These are phyloP conservation scores for Micropoecilia bifurca DNA, from an alignment of 2,797 vertebrate species.

Conservation along the genomic window DNA sequence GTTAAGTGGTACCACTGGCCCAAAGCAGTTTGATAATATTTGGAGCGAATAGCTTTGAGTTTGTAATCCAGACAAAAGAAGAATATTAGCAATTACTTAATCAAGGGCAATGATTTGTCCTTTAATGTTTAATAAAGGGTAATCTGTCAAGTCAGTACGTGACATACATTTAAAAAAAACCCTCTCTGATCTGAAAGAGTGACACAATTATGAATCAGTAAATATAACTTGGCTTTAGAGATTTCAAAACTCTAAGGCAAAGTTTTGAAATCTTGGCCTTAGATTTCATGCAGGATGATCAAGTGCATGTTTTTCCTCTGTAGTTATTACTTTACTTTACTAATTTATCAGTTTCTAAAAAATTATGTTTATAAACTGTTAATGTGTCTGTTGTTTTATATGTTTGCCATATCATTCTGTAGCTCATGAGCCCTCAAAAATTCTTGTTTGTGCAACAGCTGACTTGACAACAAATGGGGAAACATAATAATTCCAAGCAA, in stretches of 20 bases:
- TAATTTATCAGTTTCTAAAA: background rate
- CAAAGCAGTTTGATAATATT: background rate
- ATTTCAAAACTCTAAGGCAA: background rate
- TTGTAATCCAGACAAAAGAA: background rate
- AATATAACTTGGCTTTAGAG: background rate
- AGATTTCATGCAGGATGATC: background rate
- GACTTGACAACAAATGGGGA: background rate
- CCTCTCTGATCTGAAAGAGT: background rate
- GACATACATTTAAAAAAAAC: too few relatives aligned
- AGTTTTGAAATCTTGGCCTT: too few relatives aligned
- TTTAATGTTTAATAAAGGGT: background rate
- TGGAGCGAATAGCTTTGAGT: background rate
- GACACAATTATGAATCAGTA: background rate
- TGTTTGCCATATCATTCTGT: background rate
- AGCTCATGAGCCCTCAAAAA: background rate
- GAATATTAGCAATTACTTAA: background rate
- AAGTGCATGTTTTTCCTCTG: background rate
- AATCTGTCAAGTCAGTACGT: background rate
- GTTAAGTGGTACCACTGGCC: slow-evolving; percentile 9
- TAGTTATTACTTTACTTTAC: too few relatives aligned
- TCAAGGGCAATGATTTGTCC: background rate
- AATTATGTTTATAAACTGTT: background rate
- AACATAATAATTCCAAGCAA: background rate
- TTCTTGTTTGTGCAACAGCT: background rate
- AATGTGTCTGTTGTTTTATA: background rate